Conservation (phyloP, 92 coral and sea anemone genomes). For the Plumapathes pennacea region DNA sequence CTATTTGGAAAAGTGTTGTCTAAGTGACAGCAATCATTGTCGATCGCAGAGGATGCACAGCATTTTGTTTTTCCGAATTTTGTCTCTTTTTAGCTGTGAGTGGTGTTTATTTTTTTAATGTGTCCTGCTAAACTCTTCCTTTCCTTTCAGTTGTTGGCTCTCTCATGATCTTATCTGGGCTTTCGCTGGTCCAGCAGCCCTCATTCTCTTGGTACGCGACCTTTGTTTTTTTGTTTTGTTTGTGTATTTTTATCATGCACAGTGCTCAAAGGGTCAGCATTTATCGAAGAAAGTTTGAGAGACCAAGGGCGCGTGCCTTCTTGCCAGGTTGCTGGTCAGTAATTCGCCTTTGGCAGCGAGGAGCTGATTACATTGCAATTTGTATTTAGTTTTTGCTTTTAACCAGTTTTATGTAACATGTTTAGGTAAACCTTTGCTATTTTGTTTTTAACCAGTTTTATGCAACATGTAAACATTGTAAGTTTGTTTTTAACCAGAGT, state of each 20-base stretch:
- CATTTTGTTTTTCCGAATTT: not conserved
- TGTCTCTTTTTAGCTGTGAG: not conserved
- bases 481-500: not conserved
- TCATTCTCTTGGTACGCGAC: slow-evolving; percentile 39
- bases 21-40: not conserved
- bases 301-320: too few relatives aligned
- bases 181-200: slow-evolving; percentile 67
- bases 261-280: not conserved
- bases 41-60: not conserved
- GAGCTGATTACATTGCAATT: too few relatives aligned
- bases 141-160: slow-evolving; percentile 54
- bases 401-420: not conserved
- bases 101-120: too few relatives aligned
- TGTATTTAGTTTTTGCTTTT: too few relatives aligned
- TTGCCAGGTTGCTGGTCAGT: too few relatives aligned
- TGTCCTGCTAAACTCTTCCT: too few relatives aligned
- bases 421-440: slow-evolving; percentile 49
- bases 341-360: too few relatives aligned
- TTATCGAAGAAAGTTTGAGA: not conserved
- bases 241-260: too few relatives aligned
- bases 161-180: slow-evolving; percentile 58
- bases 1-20: too few relatives aligned
- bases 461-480: not conserved
- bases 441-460: not conserved
- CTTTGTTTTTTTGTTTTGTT: not conserved